phyloP scores from a whole-genome alignment of 2,888 invertebrate species.

The Gerris lacustris region DNA sequence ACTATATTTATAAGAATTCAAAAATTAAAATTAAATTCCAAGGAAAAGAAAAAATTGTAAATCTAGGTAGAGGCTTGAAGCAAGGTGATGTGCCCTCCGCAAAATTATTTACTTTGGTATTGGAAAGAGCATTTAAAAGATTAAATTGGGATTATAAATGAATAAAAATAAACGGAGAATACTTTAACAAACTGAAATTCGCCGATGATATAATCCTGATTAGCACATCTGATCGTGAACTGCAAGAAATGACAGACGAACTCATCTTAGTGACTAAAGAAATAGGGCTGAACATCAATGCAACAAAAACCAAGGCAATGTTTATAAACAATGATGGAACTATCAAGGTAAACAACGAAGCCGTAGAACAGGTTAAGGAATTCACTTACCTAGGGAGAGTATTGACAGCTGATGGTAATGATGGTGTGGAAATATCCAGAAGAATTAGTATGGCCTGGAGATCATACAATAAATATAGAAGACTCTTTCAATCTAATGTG shows the following conservation, averaged over 20 bases:
- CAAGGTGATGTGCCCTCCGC: constrained; percentile 8
- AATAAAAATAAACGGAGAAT: constrained; percentile 7
- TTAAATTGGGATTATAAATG: background rate
- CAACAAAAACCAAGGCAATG: constrained; percentile 9
- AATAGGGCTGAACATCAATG: constrained; percentile 8
- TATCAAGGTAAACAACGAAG: background rate
- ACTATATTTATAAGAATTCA: constrained; percentile 6
- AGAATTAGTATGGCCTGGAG: constrained; percentile 4
- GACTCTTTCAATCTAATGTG: background rate
- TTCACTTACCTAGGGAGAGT: constrained; percentile 4
- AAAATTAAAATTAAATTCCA: constrained; percentile 2
- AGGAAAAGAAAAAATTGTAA: background rate
- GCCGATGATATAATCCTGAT: constrained; percentile 8
- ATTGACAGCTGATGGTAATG: background rate
- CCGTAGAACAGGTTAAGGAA: background rate
- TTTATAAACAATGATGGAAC: background rate
- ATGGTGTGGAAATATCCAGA: background rate
- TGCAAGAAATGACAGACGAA: constrained; percentile 8
- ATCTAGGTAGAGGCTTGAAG: constrained; percentile 8
- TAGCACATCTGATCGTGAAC: background rate
- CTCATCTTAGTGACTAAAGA: background rate
- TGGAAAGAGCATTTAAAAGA: background rate
- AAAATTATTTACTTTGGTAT: background rate
- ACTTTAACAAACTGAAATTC: constrained; percentile 8
- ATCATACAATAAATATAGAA: constrained; percentile 7